Conservation (phyloP, 1,140 invertebrate species). For the Dendroctonus valens region DNA sequence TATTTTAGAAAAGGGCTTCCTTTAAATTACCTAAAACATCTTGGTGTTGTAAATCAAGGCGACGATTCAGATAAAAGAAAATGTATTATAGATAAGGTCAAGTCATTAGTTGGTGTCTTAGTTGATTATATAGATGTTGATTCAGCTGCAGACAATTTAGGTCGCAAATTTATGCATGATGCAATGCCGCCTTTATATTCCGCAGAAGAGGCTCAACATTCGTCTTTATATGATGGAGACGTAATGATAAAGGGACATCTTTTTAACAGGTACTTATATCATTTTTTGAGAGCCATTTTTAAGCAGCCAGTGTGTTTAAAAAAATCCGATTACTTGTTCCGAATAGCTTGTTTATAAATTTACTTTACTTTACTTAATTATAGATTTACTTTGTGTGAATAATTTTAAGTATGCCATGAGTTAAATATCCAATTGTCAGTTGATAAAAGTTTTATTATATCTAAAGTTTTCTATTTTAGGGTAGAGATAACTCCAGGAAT, state of each 20-base stretch:
- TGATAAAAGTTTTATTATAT: constrained; percentile 1
- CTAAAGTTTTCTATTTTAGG: constrained; percentile 37
- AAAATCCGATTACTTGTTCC: no score
- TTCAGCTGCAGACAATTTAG: constrained; percentile 80
- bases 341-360: no score
- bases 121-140: constrained; percentile 72
- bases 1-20: constrained; percentile 72
- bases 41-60: constrained; percentile 67
- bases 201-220: constrained; percentile 63
- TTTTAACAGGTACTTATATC: constrained; percentile 56
- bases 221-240: constrained; percentile 68
- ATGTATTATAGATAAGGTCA: constrained; percentile 60
- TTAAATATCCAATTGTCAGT: no score
- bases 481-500: constrained; percentile 42
- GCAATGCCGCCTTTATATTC: constrained; percentile 80
- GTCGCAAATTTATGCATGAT: constrained; percentile 79
- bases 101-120: constrained; percentile 63
- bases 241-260: constrained; percentile 65
- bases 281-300: not conserved
- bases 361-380: no score
- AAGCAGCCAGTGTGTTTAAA: no score
- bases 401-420: no score
- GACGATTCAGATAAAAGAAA: constrained; percentile 52
- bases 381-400: no score
- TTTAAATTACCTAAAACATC: constrained; percentile 68